Evolutionary conservation across 2,888 invertebrate species (phyloP).

Genomic region (Synanthedon tipuliformis): DNA sequence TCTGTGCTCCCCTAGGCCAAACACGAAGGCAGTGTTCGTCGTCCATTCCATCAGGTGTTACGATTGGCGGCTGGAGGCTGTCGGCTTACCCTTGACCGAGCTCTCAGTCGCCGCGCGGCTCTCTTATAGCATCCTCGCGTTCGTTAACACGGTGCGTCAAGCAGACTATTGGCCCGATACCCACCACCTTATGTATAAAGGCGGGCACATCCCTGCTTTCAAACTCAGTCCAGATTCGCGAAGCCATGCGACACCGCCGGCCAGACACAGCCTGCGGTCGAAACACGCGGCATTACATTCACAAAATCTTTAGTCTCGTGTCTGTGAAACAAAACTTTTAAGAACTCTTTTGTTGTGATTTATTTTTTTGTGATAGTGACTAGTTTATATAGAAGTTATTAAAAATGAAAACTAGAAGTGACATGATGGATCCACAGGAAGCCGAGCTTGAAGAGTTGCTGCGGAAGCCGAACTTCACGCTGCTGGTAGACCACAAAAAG

Average conservation of each 20-base stretch:
- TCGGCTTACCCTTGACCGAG: constrained; percentile 44
- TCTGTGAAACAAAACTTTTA: background rate
- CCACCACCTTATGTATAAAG: constrained; percentile 23
- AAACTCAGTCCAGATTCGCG: constrained; percentile 29
- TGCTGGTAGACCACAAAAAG: constrained; percentile 30
- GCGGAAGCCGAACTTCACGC: constrained; percentile 39
- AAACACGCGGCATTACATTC: constrained; percentile 8
- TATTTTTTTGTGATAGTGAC: background rate
- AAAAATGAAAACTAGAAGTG: constrained; percentile 41
- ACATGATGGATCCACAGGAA: constrained; percentile 28
- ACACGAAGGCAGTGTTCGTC: constrained; percentile 9
- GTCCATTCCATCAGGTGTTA: constrained; percentile 26
- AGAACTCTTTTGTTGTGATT: constrained; percentile 2
- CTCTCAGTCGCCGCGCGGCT: constrained; percentile 52
- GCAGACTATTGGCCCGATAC: constrained; percentile 11
- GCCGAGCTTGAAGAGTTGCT: constrained; percentile 57
- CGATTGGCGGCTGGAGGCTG: constrained; percentile 3
- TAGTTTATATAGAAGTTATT: too few relatives aligned
- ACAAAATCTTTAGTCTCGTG: background rate
- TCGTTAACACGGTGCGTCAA: constrained; percentile 9
- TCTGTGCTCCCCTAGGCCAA: constrained; percentile 4
- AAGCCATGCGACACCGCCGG: constrained; percentile 33
- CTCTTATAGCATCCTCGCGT: constrained; percentile 48
- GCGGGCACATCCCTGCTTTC: constrained; percentile 16
- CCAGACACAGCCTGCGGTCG: constrained; percentile 10